phyloP scores from a whole-genome alignment of 2,113 vertebrate genomes.

The Myotis lucifugus region DNA sequence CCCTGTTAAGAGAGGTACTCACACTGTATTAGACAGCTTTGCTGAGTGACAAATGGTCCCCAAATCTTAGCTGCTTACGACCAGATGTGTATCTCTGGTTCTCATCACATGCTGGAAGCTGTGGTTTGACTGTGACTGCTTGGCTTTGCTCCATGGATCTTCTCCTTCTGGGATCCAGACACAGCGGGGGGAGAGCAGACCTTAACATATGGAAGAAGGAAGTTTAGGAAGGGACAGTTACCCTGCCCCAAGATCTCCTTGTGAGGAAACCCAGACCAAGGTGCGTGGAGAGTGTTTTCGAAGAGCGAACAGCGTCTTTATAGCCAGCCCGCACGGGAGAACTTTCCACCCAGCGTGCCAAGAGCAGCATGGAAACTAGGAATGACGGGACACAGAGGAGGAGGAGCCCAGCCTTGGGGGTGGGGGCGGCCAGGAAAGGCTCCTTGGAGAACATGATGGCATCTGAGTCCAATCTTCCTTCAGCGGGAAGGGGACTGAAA shows the following conservation, averaged over 20 bases:
- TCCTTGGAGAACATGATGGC: not conserved
- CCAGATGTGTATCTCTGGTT: not conserved
- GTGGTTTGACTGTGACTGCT: not conserved
- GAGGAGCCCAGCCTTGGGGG: not conserved
- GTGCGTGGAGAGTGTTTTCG: not conserved
- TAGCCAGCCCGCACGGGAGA: accelerated
- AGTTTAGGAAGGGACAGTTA: not conserved
- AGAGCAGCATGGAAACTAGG: not conserved
- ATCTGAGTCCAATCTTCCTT: not conserved
- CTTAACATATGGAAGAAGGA: not conserved
- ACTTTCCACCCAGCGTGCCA: not conserved
- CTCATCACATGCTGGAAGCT: accelerated
- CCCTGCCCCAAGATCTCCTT: not conserved
- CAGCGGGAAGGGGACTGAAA: not conserved
- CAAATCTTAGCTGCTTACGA: not conserved
- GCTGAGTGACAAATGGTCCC: not conserved
- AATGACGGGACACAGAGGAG: too few relatives aligned
- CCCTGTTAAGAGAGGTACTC: not conserved
- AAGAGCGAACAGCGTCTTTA: not conserved
- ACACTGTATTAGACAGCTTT: not conserved
- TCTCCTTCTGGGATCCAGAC: not conserved
- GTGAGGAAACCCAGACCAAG: not conserved
- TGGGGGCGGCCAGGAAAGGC: not conserved
- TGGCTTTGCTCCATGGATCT: not conserved
- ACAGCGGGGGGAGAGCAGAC: not conserved